Evolutionary conservation across 2,888 invertebrate species (phyloP).

Genomic region (Dynastes maya): DNA sequence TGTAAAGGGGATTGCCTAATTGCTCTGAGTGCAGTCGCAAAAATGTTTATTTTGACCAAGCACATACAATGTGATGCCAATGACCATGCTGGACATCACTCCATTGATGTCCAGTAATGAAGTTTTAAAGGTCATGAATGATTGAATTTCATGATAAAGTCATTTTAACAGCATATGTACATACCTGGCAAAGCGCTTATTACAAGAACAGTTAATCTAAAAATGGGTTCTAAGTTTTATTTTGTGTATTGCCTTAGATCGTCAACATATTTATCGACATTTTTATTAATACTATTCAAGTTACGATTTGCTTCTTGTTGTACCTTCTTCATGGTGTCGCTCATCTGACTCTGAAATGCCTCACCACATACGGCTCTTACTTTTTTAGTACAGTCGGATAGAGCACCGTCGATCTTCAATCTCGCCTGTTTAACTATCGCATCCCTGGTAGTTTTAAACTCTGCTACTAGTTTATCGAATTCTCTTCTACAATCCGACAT

Average conservation of each 20-base stretch:
- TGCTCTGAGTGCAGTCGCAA: no score
- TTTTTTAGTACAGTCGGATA: not conserved
- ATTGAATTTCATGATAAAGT: no score
- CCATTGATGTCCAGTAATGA: no score
- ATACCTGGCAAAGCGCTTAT: no score
- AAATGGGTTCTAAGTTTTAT: not conserved
- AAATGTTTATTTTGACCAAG: no score
- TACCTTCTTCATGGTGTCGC: not conserved
- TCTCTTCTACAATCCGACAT: conserved; percentile 32
- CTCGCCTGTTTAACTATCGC: conserved; percentile 15
- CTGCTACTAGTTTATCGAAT: conserved; percentile 10
- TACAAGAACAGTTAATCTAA: not conserved
- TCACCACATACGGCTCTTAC: conserved; percentile 26
- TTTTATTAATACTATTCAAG: conserved; percentile 4
- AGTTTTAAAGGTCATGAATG: no score
- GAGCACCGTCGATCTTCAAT: conserved; percentile 15
- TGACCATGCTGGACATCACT: no score
- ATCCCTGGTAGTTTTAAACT: conserved; percentile 11
- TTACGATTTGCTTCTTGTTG: conserved; percentile 23
- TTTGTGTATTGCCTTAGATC: conserved; percentile 12
- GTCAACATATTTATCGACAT: conserved; percentile 16
- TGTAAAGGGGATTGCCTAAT: no score
- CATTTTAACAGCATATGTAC: no score
- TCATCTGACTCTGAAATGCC: conserved; percentile 19
- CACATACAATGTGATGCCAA: no score